Conservation (phyloP, 2,797 vertebrate genomes). For the Macroramphosus scolopax region DNA sequence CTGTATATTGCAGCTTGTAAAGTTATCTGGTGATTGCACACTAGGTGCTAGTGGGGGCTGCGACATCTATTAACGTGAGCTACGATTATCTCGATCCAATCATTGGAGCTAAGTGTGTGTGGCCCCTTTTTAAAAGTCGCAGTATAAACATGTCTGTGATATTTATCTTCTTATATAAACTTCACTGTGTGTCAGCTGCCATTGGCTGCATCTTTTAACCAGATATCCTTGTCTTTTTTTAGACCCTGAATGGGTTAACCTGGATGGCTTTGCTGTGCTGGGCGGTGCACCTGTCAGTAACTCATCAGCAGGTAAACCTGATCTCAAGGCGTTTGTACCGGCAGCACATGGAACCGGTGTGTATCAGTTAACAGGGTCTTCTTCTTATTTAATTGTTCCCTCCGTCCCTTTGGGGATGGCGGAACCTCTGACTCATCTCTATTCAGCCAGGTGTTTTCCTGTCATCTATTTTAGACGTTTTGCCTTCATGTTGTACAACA, state of each 20-base stretch:
- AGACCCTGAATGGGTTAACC: constrained; percentile 81
- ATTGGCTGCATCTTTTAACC: constrained; percentile 7
- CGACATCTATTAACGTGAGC: too few relatives aligned
- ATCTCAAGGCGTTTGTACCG: constrained; percentile 28
- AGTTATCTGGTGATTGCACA: neutral
- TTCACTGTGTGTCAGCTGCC: neutral
- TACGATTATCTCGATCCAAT: too few relatives aligned
- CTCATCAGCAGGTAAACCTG: constrained; percentile 72
- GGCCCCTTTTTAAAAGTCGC: too few relatives aligned
- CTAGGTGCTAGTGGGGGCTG: too few relatives aligned
- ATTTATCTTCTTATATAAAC: too few relatives aligned
- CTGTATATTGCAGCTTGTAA: neutral
- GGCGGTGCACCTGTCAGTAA: constrained; percentile 71
- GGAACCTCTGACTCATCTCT: too few relatives aligned
- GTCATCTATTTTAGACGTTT: constrained; percentile 13
- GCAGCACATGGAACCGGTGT: constrained; percentile 3
- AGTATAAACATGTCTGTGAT: too few relatives aligned
- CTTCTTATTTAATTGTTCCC: neutral
- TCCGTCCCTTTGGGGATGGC: constrained; percentile 7
- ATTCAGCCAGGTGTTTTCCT: constrained; percentile 31
- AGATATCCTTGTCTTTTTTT: constrained; percentile 23
- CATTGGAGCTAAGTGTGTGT: too few relatives aligned
- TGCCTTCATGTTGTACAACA: neutral
- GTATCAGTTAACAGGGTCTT: neutral
- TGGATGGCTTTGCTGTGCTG: constrained; percentile 81